Evolutionary conservation across 2,797 vertebrate genomes (phyloP).

Genomic region (Hyperoplus lanceolatus): DNA sequence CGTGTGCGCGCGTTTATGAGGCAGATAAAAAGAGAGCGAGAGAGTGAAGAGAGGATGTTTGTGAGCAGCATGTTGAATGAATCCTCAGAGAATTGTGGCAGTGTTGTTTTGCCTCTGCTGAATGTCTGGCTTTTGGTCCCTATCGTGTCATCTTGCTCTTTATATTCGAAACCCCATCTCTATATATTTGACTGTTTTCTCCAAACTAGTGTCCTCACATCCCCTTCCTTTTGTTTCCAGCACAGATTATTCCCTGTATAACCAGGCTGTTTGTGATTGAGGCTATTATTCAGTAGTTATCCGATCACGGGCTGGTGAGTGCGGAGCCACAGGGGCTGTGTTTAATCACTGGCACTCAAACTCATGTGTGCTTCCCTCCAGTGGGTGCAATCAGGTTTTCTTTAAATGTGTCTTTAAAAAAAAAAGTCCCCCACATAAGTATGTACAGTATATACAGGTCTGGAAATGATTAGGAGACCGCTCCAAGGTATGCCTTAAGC

Average conservation of each 20-base stretch:
- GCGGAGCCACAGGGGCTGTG: background rate
- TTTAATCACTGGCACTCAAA: slow-evolving; percentile 45
- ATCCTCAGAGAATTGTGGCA: slow-evolving; percentile 39
- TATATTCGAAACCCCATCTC: background rate
- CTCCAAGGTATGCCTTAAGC: too few relatives aligned
- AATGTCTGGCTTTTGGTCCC: slow-evolving; percentile 14
- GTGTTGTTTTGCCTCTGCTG: slow-evolving; percentile 22
- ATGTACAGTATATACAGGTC: too few relatives aligned
- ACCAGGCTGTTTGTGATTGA: slow-evolving; percentile 17
- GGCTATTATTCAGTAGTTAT: slow-evolving; percentile 31
- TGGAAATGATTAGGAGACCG: too few relatives aligned
- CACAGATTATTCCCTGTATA: slow-evolving; percentile 6
- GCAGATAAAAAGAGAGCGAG: slow-evolving; percentile 8
- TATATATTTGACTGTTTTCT: slow-evolving; percentile 10
- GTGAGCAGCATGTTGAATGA: slow-evolving; percentile 47
- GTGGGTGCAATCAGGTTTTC: slow-evolving; percentile 55
- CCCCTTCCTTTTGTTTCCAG: background rate
- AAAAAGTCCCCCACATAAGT: slow-evolving; percentile 32
- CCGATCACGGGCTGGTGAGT: slow-evolving; percentile 17
- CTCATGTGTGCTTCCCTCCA: slow-evolving; percentile 35
- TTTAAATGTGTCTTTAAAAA: slow-evolving; percentile 51
- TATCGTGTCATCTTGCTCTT: background rate
- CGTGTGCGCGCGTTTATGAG: slow-evolving; percentile 23
- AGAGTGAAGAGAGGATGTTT: slow-evolving; percentile 31
- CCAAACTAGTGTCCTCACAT: slow-evolving; percentile 23